A percentile compares a stretch with the other conserved stretches of the same genome.
Conservation (phyloP, 2,797 vertebrate species). For the Rhinophrynus dorsalis region DNA sequence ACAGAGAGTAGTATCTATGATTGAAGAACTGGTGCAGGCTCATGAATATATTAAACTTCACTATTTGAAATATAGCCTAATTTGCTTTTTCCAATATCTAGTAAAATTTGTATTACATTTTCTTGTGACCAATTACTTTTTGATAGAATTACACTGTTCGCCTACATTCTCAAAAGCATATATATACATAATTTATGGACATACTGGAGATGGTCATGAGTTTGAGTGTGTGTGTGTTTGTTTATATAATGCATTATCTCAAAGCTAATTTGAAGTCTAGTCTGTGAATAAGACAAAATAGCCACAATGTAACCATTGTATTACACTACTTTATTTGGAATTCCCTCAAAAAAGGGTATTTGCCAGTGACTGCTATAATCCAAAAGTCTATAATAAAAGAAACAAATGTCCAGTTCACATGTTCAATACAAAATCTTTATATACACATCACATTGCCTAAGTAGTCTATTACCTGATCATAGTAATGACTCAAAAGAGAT, state of each 20-base stretch:
- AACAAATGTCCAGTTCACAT: not conserved
- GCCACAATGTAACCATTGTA: not conserved
- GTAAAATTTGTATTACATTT: conserved; percentile 17
- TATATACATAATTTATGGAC: conserved; percentile 23
- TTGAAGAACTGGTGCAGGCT: conserved; percentile 38
- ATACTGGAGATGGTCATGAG: conserved; percentile 1
- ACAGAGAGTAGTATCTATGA: conserved; percentile 27
- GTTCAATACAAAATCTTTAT: not conserved
- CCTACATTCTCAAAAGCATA: conserved; percentile 1
- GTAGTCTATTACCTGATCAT: not conserved
- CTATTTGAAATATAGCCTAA: conserved; percentile 33
- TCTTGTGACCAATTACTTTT: conserved; percentile 35
- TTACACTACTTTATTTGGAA: not conserved
- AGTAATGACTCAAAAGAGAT: not conserved
- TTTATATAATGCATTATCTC: conserved; percentile 14
- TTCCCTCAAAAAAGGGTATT: not conserved
- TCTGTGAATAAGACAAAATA: not conserved
- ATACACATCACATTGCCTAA: not conserved
- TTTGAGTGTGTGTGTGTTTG: conserved; percentile 5
- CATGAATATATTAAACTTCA: conserved; percentile 7
- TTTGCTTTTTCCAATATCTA: conserved; percentile 37
- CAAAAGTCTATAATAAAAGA: conserved; percentile 12
- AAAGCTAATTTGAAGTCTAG: not conserved
- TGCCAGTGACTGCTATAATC: conserved; percentile 5
- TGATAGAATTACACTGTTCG: conserved; percentile 44